Evolutionary conservation across 2,797 vertebrate species (phyloP).

Genomic region (Lagodon rhomboides): DNA sequence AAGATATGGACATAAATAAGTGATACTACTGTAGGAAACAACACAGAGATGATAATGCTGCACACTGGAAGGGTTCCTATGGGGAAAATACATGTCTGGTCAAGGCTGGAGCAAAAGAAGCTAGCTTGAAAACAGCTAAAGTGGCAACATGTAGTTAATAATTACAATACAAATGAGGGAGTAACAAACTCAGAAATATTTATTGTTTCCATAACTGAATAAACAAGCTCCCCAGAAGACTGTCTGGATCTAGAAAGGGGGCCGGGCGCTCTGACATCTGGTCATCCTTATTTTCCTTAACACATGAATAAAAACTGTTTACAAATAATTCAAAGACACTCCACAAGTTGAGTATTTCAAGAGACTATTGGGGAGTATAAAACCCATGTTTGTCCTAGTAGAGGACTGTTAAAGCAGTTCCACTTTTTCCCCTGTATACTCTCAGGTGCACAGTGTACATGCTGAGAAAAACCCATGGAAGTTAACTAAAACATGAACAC

Average conservation of each 20-base stretch:
- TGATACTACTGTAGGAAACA: too few species aligned
- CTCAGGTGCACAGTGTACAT: slow-evolving; percentile 22
- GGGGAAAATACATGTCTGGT: not conserved
- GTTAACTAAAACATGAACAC: slow-evolving; percentile 11
- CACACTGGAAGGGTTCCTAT: too few species aligned
- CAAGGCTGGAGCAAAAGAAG: not conserved
- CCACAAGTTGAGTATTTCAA: slow-evolving; percentile 2
- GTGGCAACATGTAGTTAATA: too few species aligned
- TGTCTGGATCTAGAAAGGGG: too few species aligned
- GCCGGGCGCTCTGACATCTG: not conserved
- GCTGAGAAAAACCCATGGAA: slow-evolving; percentile 19
- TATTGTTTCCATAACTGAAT: too few species aligned
- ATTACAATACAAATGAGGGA: too few species aligned
- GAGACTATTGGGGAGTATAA: not conserved
- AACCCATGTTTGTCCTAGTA: not conserved
- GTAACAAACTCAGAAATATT: too few species aligned
- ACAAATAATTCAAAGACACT: not conserved
- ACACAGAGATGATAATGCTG: not conserved
- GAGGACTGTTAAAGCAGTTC: slow-evolving; percentile 11
- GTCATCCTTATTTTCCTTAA: not conserved
- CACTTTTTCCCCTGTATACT: not conserved
- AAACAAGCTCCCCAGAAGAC: too few species aligned
- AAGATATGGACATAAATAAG: not conserved
- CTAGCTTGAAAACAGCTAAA: not conserved
- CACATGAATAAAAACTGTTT: not conserved